Conservation (phyloP, 2,888 invertebrate species). For the Pheosia gnoma region DNA sequence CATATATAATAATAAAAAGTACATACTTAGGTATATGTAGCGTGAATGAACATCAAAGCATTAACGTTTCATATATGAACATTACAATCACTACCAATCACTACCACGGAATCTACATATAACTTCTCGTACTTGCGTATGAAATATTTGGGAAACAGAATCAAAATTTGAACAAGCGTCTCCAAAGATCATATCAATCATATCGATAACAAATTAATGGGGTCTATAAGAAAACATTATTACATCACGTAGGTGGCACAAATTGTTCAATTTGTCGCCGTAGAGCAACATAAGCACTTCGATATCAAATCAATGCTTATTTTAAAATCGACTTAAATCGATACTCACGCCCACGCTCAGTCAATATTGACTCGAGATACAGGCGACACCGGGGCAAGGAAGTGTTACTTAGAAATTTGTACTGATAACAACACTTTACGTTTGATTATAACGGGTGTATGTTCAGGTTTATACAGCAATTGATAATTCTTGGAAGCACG, state of each 20-base stretch:
- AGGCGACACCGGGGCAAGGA: constrained; percentile 57
- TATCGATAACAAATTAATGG: neutral
- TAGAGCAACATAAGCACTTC: constrained; percentile 52
- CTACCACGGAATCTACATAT: too few species aligned
- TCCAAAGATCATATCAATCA: neutral
- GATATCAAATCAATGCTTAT: constrained; percentile 51
- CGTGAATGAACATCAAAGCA: too few species aligned
- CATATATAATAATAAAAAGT: too few species aligned
- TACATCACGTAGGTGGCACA: constrained; percentile 35
- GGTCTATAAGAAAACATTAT: constrained; percentile 9
- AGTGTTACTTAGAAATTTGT: constrained; percentile 77
- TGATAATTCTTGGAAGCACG: constrained; percentile 25
- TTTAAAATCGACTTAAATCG: constrained; percentile 70
- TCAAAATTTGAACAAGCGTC: neutral
- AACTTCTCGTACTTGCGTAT: too few species aligned
- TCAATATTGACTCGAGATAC: constrained; percentile 78
- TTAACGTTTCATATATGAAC: too few species aligned
- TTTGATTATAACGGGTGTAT: constrained; percentile 48
- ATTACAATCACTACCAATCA: too few species aligned
- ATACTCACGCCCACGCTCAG: constrained; percentile 72
- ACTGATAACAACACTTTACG: constrained; percentile 67
- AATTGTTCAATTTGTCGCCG: constrained; percentile 46
- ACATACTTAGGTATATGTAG: too few species aligned
- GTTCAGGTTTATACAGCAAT: constrained; percentile 28
- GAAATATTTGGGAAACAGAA: too few species aligned